Evolutionary conservation across 2,797 vertebrate species (phyloP).

Genomic region (Lepilemur ruficaudatus): DNA sequence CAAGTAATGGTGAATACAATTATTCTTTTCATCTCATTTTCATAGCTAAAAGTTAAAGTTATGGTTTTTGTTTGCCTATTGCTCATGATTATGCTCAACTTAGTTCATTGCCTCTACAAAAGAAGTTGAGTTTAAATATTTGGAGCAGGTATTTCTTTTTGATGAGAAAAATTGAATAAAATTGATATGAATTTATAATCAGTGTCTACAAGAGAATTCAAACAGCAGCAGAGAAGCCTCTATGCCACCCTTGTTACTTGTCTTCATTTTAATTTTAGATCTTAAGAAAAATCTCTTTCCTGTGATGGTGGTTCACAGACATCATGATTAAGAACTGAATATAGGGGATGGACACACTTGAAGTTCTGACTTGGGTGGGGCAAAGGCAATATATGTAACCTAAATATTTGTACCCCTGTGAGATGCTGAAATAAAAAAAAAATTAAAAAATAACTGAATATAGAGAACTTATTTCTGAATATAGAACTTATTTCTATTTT

Average conservation of each 20-base stretch:
- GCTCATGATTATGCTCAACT: neutral
- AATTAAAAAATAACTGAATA: neutral
- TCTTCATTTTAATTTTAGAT: neutral
- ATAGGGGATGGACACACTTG: neutral
- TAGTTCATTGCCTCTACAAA: neutral
- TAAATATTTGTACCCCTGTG: too few species aligned
- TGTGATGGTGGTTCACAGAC: neutral
- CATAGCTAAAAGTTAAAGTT: neutral
- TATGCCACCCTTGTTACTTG: fast-evolving
- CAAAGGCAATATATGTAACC: too few species aligned
- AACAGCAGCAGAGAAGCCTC: neutral
- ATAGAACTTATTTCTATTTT: slow-evolving; percentile 11
- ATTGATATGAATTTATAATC: neutral
- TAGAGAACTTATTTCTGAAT: slow-evolving; percentile 38
- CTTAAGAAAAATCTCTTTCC: neutral
- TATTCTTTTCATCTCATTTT: neutral
- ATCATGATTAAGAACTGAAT: neutral
- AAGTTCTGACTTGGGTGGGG: too few species aligned
- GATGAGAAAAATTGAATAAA: neutral
- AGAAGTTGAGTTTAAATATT: neutral
- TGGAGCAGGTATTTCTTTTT: neutral
- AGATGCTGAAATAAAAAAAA: too few species aligned
- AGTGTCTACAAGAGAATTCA: neutral
- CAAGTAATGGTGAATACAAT: neutral
- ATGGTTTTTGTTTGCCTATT: neutral